Evolutionary conservation across 2,113 vertebrate species (phyloP).

Genomic region (Cyprinus carpio): DNA sequence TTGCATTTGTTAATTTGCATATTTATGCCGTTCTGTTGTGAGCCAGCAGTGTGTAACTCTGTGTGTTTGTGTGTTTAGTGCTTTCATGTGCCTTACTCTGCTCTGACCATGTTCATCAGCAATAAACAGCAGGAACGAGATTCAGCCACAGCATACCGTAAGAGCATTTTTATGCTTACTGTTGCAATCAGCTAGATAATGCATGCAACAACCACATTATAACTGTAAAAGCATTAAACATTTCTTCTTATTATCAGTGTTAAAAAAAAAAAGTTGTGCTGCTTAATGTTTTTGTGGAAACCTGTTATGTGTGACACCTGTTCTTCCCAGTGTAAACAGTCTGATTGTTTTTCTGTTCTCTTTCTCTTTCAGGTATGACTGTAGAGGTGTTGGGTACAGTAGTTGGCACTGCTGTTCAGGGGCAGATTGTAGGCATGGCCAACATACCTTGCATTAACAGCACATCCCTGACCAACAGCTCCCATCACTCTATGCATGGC

Average conservation of each 20-base stretch:
- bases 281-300: no score
- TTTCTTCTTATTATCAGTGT: not conserved
- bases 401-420: conserved; percentile 91
- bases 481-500: conserved; percentile 53
- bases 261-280: not conserved
- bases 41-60: not conserved
- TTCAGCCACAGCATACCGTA: conserved; percentile 93
- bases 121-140: conserved; percentile 92
- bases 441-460: conserved; percentile 71
- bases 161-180: conserved; percentile 58
- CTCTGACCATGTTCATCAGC: conserved; percentile 98
- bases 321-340: not conserved
- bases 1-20: not conserved
- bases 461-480: conserved; percentile 51
- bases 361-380: conserved; percentile 83
- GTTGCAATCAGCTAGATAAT: not conserved
- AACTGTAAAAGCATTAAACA: not conserved
- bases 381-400: conserved; percentile 91
- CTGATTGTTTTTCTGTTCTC: conserved; percentile 4
- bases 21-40: not conserved
- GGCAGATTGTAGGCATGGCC: conserved; percentile 88
- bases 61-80: conserved; percentile 73
- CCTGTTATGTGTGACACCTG: not conserved
- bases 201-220: not conserved
- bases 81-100: conserved; percentile 96